Evolutionary conservation across 2,888 invertebrate genomes (phyloP).

Genomic region (Dynastes hyllus): DNA sequence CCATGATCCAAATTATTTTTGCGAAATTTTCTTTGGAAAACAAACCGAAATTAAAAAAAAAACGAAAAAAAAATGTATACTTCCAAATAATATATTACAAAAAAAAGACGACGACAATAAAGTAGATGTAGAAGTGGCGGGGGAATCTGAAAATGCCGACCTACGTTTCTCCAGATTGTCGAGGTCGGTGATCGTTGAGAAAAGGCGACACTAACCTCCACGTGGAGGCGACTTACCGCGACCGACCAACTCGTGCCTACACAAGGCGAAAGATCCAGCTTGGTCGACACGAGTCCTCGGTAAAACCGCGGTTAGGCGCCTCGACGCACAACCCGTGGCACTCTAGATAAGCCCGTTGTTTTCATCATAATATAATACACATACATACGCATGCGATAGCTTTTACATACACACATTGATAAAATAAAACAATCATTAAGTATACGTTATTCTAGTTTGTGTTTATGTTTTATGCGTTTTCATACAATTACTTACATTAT

Average conservation of each 20-base stretch:
- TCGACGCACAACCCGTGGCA: constrained; percentile 65
- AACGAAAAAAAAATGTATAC: not conserved
- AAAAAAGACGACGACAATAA: not conserved
- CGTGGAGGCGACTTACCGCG: constrained; percentile 73
- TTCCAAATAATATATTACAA: not conserved
- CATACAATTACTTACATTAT: not conserved
- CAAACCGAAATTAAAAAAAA: not conserved
- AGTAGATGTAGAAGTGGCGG: constrained; percentile 46
- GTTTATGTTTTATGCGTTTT: constrained; percentile 5
- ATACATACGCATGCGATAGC: not conserved
- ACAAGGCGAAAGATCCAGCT: constrained; percentile 67
- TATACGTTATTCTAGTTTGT: not conserved
- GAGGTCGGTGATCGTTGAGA: constrained; percentile 78
- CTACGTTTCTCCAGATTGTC: constrained; percentile 77
- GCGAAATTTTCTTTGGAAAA: constrained; percentile 1
- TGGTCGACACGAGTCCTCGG: constrained; percentile 54
- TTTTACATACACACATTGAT: constrained; percentile 1
- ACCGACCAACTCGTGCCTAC: constrained; percentile 73
- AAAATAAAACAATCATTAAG: not conserved
- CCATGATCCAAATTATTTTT: not conserved
- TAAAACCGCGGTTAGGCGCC: constrained; percentile 75
- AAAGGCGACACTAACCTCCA: constrained; percentile 68
- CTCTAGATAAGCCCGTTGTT: constrained; percentile 47
- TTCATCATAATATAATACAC: constrained; percentile 34
- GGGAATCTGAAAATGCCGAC: constrained; percentile 65